Base-by-base conservation (phyloP, 2,113 vertebrate species). In the Rhinoderma darwinii region DNA sequence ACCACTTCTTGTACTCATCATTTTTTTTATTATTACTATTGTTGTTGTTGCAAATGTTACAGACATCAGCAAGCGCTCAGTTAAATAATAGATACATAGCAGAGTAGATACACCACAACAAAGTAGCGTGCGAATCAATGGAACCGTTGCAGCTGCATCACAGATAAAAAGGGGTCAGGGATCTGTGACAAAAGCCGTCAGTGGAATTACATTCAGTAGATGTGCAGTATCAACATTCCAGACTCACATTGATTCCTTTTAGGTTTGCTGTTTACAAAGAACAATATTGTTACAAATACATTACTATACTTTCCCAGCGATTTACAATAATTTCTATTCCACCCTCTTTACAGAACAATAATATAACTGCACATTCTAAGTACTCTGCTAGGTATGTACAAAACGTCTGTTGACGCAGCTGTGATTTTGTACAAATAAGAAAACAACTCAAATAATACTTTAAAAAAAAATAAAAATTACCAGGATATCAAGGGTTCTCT, bases 41-140 rank as follows among this genome's bases (percentile, higher is more conserved):
- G 43, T 98, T 97, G 96, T 96, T 96, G 94, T 94, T 93, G 94
- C 94, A 95, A 96, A 95, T 94, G 93, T 95, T 95, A 96, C 95
- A 96, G 95, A 97, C 94, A 94, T 96, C 90, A 95, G 86, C 86
- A 87, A 87, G 95, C 91, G 90, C 94, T 95, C 93, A 91, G 93
- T 95, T 95, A 95, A 95, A 95, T 95, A 95, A 95, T 78, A 94
- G 94, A 92, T 94, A 95, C 93, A 91, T 91, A 94, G 92, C 95
- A 96, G 94, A 93, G 92, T 90, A 94, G 94, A 93, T 93, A 94
- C 92, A 94, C 93, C 94, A 95, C 95, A 95, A 95, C 93, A 93
- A 92, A 94, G 91, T 85, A 95, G 92, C 92, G 93, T 91, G 91
- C 92, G 90, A 92, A 90, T 92, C 90, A 93, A 93, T 92, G 88